Evolutionary conservation across 2,888 invertebrate species (phyloP).

Genomic region (Tipula confusa): DNA sequence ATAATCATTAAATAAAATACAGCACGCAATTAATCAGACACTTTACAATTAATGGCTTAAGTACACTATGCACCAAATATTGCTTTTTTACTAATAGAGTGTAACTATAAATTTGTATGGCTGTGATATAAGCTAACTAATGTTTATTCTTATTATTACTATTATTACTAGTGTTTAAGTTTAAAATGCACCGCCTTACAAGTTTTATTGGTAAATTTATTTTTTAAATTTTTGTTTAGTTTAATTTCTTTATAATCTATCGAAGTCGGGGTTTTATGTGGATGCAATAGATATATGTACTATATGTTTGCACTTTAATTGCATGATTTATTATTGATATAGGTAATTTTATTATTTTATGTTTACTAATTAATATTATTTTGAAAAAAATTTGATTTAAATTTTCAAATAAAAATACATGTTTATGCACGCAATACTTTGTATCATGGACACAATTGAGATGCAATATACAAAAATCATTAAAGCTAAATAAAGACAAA

Average conservation of each 20-base stretch:
- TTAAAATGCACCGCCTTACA: neutral
- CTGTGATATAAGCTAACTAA: neutral
- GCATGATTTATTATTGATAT: neutral
- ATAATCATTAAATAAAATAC: neutral
- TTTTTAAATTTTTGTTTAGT: neutral
- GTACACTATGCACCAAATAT: neutral
- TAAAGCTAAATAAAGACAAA: no score
- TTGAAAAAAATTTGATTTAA: no score
- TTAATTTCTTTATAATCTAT: neutral
- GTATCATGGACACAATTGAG: no score
- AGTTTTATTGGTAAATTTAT: neutral
- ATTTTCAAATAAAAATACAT: no score
- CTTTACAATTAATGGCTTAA: neutral
- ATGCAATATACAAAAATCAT: no score
- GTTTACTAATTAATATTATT: neutral
- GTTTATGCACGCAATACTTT: no score
- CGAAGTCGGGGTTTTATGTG: neutral
- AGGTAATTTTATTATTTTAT: neutral
- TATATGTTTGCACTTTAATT: neutral
- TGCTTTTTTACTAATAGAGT: neutral
- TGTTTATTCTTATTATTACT: neutral
- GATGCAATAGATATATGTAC: neutral
- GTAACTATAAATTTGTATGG: neutral
- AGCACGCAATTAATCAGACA: neutral
- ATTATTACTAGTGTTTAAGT: constrained; percentile 3